Conservation (phyloP, 2,113 vertebrate genomes). For the Noctilio leporinus region DNA sequence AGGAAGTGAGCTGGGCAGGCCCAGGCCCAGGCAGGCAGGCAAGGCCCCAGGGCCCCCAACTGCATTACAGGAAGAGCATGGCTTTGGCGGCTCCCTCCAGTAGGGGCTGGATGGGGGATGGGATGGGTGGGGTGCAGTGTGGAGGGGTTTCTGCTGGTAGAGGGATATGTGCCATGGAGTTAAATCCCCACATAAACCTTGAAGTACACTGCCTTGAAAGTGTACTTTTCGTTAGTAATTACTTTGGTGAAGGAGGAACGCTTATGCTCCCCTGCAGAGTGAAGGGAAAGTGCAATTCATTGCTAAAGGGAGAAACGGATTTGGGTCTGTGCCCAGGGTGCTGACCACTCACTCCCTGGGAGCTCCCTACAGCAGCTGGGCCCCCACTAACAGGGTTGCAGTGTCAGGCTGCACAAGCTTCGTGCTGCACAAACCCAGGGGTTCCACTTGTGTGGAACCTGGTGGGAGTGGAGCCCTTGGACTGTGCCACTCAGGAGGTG, state of each 20-base stretch:
- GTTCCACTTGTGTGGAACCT: background rate
- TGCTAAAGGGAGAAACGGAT: constrained; percentile 21
- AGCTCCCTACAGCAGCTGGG: background rate
- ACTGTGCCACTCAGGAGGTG: background rate
- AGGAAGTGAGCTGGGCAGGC: background rate
- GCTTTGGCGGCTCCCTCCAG: background rate
- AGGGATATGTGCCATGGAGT: accelerated
- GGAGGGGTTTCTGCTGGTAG: accelerated
- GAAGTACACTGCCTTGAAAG: background rate
- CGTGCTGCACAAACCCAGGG: background rate
- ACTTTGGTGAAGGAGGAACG: background rate
- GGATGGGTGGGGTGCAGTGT: background rate
- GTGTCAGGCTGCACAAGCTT: background rate
- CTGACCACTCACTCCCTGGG: background rate
- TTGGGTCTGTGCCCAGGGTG: background rate
- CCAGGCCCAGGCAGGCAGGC: too few species aligned
- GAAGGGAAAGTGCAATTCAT: background rate
- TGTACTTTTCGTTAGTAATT: background rate
- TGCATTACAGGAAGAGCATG: background rate
- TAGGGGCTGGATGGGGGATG: background rate
- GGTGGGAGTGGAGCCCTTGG: background rate
- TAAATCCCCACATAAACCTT: background rate
- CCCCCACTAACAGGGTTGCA: background rate
- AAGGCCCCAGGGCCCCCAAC: background rate
- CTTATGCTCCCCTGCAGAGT: background rate